phyloP scores from a whole-genome alignment of 1,140 invertebrate species.

The Listronotus oregonensis region DNA sequence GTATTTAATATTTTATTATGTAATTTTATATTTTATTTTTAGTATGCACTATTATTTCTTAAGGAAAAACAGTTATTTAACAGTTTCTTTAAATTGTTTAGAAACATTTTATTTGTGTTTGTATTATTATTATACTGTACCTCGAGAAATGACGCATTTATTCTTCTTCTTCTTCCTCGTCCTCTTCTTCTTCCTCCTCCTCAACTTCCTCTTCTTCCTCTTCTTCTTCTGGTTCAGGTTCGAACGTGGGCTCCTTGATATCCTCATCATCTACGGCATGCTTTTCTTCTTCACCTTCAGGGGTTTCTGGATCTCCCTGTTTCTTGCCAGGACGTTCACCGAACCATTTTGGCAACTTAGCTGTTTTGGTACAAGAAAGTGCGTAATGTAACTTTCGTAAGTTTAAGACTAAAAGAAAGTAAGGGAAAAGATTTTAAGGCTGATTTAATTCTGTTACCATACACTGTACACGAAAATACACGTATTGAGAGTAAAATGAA shows the following conservation, averaged over 20 bases:
- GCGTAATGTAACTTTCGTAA: slow-evolving; percentile 35
- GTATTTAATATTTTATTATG: no score
- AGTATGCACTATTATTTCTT: no score
- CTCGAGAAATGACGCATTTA: slow-evolving; percentile 50
- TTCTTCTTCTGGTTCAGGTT: slow-evolving; percentile 73
- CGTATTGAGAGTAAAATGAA: no score
- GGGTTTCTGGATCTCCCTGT: slow-evolving; percentile 82
- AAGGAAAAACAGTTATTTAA: no score
- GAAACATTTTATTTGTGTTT: no score
- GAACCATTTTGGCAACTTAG: slow-evolving; percentile 92
- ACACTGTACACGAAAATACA: background rate
- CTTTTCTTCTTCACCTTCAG: slow-evolving; percentile 87
- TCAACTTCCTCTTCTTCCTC: slow-evolving; percentile 72
- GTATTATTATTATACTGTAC: background rate
- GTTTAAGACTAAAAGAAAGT: slow-evolving; percentile 20
- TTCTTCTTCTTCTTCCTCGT: slow-evolving; percentile 73
- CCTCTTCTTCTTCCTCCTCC: slow-evolving; percentile 66
- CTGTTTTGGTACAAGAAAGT: slow-evolving; percentile 58
- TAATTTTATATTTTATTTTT: no score
- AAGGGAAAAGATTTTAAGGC: background rate
- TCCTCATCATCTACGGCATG: slow-evolving; percentile 73
- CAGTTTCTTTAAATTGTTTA: no score
- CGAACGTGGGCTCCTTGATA: slow-evolving; percentile 68
- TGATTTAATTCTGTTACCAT: background rate
- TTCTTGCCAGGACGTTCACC: slow-evolving; percentile 92